phyloP scores from a whole-genome alignment of 1,140 invertebrate genomes.

The Zaprionus taronus region DNA sequence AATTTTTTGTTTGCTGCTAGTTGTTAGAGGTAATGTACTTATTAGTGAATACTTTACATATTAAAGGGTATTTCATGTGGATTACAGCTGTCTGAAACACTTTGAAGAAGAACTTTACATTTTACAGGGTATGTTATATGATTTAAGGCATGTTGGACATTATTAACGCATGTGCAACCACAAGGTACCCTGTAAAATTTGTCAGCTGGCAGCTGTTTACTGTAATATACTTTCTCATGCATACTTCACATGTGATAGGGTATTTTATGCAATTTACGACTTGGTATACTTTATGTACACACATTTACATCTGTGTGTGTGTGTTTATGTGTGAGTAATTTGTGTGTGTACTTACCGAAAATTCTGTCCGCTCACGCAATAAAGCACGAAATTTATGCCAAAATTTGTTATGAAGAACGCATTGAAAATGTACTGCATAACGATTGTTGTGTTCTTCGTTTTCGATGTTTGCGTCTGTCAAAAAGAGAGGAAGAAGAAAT shows the following conservation, averaged over 20 bases:
- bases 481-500: neutral
- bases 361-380: constrained; percentile 92
- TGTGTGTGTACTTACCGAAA: constrained; percentile 86
- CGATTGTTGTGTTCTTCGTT: constrained; percentile 70
- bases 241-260: neutral
- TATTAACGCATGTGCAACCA: too few species aligned
- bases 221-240: neutral
- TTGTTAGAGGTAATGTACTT: too few species aligned
- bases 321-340: neutral
- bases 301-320: neutral
- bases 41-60: too few species aligned
- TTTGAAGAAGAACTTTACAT: too few species aligned
- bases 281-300: neutral
- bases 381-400: constrained; percentile 94
- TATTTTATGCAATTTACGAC: neutral
- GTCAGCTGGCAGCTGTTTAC: neutral
- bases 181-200: too few species aligned
- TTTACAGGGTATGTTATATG: neutral
- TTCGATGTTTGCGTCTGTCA: constrained; percentile 67
- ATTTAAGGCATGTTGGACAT: too few species aligned
- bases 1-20: too few species aligned
- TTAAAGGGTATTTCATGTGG: too few species aligned
- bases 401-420: constrained; percentile 92
- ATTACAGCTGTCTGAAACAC: too few species aligned
- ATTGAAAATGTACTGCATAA: constrained; percentile 80